Conservation (phyloP, 2,797 vertebrate species). For the Chelonia mydas region DNA sequence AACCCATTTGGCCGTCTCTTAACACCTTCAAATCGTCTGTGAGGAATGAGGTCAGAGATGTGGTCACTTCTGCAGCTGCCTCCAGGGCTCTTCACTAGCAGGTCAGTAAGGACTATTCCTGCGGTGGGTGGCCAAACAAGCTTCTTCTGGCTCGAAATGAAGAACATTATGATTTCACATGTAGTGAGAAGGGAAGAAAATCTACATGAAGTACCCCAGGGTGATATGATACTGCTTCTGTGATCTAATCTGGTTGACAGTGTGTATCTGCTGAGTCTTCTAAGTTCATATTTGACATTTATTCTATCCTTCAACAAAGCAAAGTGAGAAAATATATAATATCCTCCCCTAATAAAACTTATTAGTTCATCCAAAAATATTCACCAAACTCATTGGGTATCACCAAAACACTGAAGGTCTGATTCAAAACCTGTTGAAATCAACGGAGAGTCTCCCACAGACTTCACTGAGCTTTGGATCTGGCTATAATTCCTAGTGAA, state of each 20-base stretch:
- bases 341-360: not conserved
- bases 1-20: not conserved
- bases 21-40: not conserved
- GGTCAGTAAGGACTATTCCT: not conserved
- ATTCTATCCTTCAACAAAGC: not conserved
- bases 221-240: not conserved
- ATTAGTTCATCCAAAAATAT: not conserved
- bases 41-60: not conserved
- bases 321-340: not conserved
- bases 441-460: not conserved
- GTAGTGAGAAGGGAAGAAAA: not conserved
- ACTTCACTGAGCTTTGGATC: not conserved
- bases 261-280: not conserved
- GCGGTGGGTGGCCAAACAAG: not conserved
- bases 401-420: no score
- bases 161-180: not conserved
- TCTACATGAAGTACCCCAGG: not conserved
- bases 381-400: not conserved
- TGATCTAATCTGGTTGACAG: not conserved
- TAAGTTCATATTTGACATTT: not conserved
- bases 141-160: not conserved
- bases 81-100: fast-evolving
- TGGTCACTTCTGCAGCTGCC: not conserved
- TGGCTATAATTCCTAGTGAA: not conserved
- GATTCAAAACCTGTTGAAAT: not conserved